Evolutionary conservation across 1,140 invertebrate species (phyloP), one percentile per base, ranked within the genome.

Genomic region (Drosophila nigromelanica): DNA sequence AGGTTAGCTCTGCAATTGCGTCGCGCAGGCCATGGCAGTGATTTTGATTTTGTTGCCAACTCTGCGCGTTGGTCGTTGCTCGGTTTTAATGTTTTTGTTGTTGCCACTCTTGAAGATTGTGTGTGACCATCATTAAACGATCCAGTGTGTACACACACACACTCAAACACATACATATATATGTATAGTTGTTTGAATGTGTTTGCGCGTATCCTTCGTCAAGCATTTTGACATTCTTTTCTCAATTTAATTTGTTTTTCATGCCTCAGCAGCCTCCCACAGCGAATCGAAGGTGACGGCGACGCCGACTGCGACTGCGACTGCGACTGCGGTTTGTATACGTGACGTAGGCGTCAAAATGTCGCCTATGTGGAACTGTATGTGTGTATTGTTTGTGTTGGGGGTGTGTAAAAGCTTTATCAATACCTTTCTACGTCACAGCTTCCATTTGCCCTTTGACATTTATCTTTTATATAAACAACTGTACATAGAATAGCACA

Each of bases 11-110:
- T 58, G 72, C 72, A 73, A 73, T 68, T 73, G 70, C 61, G 61
- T 37, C 52, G 67, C 50, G n/a, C 51, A 64, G 81, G 78, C 81
- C 81, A 87, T 86, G 82, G 71, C 82, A 86, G 82, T 86, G 82
- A 86, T 86, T 86, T 73, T 73, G 30, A 45, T 11, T 54, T 18
- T 33, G 33, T 7, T 35, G 33, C 33, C 10, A 35, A 24, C 59
- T n/a, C 71, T 62, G 58, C 58, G 71, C 71, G 71, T 73, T 73
- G 71, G 71, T 73, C 71, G 66, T 52, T 52, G 47, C 27, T 43
- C 14, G 50, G 45, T 39, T 4, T 42, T 11, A 27, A 27, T 51
- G 24, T 52, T 61, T 52, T 64, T 66, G 42, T 40, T 67, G 39
- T 18, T 73, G 40, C 42, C 39, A 58, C 67, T 52, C 67, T 52